phyloP scores from a whole-genome alignment of 2,888 invertebrate genomes.

The Sialis lutaria region DNA sequence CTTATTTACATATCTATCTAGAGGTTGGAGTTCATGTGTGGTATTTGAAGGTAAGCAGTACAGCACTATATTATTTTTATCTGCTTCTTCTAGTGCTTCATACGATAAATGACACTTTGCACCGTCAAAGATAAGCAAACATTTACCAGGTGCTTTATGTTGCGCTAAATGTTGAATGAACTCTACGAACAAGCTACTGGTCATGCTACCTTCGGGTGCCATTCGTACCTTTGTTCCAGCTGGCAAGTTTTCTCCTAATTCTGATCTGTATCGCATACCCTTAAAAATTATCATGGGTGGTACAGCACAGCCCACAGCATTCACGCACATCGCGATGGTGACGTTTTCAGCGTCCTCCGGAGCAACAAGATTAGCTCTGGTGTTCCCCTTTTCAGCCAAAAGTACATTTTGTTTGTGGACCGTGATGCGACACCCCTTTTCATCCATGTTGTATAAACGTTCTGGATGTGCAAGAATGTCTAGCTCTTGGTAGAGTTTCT shows the following conservation, averaged over 20 bases:
- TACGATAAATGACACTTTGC: slow-evolving; percentile 11
- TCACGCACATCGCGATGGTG: slow-evolving; percentile 8
- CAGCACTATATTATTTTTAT: slow-evolving; percentile 8
- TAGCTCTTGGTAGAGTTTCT: slow-evolving; percentile 10
- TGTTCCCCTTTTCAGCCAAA: slow-evolving; percentile 10
- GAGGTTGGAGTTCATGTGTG: too few relatives aligned
- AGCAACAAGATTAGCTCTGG: slow-evolving; percentile 7
- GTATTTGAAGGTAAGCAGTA: too few relatives aligned
- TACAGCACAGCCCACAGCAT: slow-evolving; percentile 6
- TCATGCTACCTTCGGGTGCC: slow-evolving; percentile 13
- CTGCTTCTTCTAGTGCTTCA: slow-evolving; percentile 10
- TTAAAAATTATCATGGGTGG: slow-evolving; percentile 9
- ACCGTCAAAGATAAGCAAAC: slow-evolving; percentile 12
- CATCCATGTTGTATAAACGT: slow-evolving; percentile 16
- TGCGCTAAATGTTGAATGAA: slow-evolving; percentile 10
- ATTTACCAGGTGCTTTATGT: slow-evolving; percentile 8
- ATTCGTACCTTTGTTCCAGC: slow-evolving; percentile 10
- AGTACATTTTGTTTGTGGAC: slow-evolving; percentile 15
- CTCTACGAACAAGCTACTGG: slow-evolving; percentile 9
- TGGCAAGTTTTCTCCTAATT: slow-evolving; percentile 11
- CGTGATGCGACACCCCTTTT: slow-evolving; percentile 15
- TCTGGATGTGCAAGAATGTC: slow-evolving; percentile 12
- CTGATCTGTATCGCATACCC: slow-evolving; percentile 10
- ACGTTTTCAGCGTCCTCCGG: slow-evolving; percentile 10
- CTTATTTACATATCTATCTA: too few relatives aligned